Conservation (phyloP, 2,888 invertebrate genomes). For the Mesorhabditis spiculigera region DNA sequence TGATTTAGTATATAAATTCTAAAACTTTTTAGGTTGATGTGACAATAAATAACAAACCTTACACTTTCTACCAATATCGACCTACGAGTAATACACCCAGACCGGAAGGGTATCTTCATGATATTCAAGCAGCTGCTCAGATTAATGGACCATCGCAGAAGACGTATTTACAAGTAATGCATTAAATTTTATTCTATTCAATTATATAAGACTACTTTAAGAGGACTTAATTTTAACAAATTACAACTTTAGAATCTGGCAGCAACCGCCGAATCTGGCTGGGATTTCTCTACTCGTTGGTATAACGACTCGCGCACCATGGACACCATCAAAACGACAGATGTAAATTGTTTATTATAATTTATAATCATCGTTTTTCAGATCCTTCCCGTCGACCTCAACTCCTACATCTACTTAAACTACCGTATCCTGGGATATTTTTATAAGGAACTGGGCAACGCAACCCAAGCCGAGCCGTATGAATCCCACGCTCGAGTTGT, state of each 20-base stretch:
- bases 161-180: conserved; percentile 30
- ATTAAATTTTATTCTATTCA: not conserved
- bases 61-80: conserved; percentile 71
- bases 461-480: not conserved
- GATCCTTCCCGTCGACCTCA: conserved; percentile 78
- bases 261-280: conserved; percentile 78
- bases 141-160: conserved; percentile 13
- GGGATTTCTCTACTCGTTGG: conserved; percentile 93
- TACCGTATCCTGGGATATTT: conserved; percentile 62
- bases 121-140: conserved; percentile 27
- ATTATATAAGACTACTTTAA: not conserved
- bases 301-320: conserved; percentile 64
- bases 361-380: conserved; percentile 35
- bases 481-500: not conserved
- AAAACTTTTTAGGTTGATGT: conserved; percentile 40
- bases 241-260: conserved; percentile 30
- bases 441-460: conserved; percentile 24
- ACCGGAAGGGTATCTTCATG: conserved; percentile 78
- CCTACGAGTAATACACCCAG: conserved; percentile 60
- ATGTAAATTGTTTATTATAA: conserved; percentile 13
- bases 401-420: conserved; percentile 73
- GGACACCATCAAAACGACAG: conserved; percentile 65
- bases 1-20: not conserved
- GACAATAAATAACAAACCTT: conserved; percentile 63
- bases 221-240: not conserved